phyloP scores from a whole-genome alignment of 2,113 vertebrate genomes.

The Dromiciops gliroides region DNA sequence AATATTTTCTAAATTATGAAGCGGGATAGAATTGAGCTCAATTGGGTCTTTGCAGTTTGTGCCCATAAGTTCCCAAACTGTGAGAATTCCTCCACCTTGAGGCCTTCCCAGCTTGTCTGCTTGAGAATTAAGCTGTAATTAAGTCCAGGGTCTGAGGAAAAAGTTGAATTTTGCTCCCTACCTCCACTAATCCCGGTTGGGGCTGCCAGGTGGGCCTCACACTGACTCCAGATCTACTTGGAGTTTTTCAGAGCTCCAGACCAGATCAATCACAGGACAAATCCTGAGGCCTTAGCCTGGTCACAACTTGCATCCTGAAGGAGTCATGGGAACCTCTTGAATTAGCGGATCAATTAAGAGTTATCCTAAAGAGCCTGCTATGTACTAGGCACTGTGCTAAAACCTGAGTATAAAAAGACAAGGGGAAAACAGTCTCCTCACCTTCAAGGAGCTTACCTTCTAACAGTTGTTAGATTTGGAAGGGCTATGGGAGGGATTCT shows the following conservation, averaged over 20 bases:
- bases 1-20: neutral
- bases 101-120: no score
- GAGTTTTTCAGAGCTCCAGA: neutral
- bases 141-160: neutral
- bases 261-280: neutral
- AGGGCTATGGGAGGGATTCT: no score
- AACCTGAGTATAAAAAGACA: neutral
- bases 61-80: neutral
- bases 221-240: no score
- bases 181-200: neutral
- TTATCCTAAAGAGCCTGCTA: neutral
- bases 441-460: neutral
- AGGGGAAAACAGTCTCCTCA: neutral
- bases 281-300: neutral
- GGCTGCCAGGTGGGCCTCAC: neutral
- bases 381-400: neutral
- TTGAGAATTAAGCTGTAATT: neutral
- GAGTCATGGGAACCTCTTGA: neutral
- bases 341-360: neutral
- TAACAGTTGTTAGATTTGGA: neutral
- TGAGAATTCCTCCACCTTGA: neutral
- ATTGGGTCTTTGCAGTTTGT: neutral
- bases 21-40: neutral
- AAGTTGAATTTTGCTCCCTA: neutral
- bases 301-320: neutral